Evolutionary conservation across 2,888 invertebrate species (phyloP).

Genomic region (Rosalia funebris): DNA sequence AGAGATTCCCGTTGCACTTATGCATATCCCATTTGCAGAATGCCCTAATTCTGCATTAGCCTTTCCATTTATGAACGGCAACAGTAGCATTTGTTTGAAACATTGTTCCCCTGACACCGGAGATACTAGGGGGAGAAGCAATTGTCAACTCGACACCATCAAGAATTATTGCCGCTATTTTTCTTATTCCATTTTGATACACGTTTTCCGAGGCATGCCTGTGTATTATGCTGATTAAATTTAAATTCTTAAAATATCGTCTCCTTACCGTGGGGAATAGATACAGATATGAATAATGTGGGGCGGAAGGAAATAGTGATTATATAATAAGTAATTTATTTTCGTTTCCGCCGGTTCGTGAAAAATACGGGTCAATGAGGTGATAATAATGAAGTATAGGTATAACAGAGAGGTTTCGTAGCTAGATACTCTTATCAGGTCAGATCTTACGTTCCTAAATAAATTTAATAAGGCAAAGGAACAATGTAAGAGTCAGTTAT

Average conservation of each 20-base stretch:
- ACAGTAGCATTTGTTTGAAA: constrained; percentile 54
- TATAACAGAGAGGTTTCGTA: too few relatives aligned
- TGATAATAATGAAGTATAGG: neutral
- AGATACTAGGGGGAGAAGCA: constrained; percentile 56
- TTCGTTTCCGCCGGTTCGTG: neutral
- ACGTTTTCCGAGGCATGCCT: constrained; percentile 50
- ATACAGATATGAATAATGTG: constrained; percentile 35
- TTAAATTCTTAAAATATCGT: constrained; percentile 49
- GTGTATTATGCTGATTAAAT: constrained; percentile 60
- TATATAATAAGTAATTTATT: constrained; percentile 29
- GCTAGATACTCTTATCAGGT: too few relatives aligned
- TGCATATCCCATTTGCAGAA: constrained; percentile 8
- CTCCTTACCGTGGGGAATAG: constrained; percentile 33
- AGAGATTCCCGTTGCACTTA: neutral
- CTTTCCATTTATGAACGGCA: constrained; percentile 34
- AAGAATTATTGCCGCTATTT: constrained; percentile 62
- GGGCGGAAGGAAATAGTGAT: constrained; percentile 31
- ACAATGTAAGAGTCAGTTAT: too few relatives aligned
- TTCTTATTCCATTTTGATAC: constrained; percentile 58
- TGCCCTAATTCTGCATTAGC: constrained; percentile 30
- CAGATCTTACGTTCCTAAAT: too few relatives aligned
- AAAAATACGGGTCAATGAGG: neutral
- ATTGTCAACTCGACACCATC: constrained; percentile 64
- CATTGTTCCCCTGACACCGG: constrained; percentile 58
- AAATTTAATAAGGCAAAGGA: too few relatives aligned